Conservation (phyloP, 2,797 vertebrate genomes). For the Tragelaphus eurycerus region DNA sequence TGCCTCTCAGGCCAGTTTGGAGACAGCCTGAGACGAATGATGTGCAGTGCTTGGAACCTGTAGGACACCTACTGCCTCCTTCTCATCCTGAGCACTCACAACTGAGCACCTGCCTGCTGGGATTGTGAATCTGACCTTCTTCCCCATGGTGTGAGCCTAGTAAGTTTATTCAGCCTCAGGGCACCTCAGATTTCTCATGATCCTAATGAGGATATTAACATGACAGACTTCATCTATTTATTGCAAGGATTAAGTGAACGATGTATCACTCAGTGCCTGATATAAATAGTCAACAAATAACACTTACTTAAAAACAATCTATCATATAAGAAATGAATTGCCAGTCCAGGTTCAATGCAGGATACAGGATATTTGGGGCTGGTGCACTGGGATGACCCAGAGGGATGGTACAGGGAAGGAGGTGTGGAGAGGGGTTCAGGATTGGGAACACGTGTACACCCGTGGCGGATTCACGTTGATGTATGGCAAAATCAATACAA, state of each 20-base stretch:
- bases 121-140: background rate
- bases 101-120: background rate
- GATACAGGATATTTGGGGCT: too few species aligned
- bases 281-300: background rate
- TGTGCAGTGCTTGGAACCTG: background rate
- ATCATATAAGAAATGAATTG: too few species aligned
- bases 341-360: too few species aligned
- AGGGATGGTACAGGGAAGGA: too few species aligned
- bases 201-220: background rate
- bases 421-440: too few species aligned
- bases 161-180: background rate
- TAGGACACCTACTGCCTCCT: accelerated
- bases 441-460: too few species aligned
- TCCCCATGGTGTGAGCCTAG: background rate
- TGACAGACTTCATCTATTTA: background rate
- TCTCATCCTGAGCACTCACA: too few species aligned
- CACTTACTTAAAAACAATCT: background rate
- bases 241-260: background rate
- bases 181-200: background rate
- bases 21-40: too few species aligned
- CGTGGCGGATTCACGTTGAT: too few species aligned
- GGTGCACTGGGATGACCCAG: too few species aligned
- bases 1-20: background rate
- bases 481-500: too few species aligned
- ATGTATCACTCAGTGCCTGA: background rate